These are phyloP conservation scores for Drosophila mojavensis DNA, from an alignment of 1,140 invertebrate genomes.

Conservation along the genomic window DNA sequence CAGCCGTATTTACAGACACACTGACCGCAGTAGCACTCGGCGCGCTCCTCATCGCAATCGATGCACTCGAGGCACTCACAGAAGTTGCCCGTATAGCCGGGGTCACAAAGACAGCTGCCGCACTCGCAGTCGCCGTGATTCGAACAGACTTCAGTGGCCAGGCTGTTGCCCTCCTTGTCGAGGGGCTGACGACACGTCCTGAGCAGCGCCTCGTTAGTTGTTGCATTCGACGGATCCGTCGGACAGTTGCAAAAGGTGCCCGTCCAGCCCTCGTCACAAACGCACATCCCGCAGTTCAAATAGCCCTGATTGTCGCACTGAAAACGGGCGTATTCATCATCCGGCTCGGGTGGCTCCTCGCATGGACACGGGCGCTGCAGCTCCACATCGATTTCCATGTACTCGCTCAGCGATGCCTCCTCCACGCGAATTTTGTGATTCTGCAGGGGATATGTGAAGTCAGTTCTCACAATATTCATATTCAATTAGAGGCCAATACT, in stretches of 20 bases:
- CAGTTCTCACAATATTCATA: neutral
- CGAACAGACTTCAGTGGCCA: slow-evolving; percentile 50
- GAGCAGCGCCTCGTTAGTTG: slow-evolving; percentile 83
- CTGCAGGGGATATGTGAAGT: slow-evolving; percentile 8
- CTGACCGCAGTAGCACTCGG: slow-evolving; percentile 90
- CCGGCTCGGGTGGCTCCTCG: slow-evolving; percentile 42
- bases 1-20: slow-evolving; percentile 91
- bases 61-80: slow-evolving; percentile 85
- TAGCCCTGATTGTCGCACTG: slow-evolving; percentile 83
- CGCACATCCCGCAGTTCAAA: slow-evolving; percentile 86
- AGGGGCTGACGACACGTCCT: slow-evolving; percentile 77
- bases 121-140: slow-evolving; percentile 85
- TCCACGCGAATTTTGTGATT: slow-evolving; percentile 68
- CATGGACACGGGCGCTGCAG: slow-evolving; percentile 78
- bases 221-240: slow-evolving; percentile 82
- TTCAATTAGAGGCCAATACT: slow-evolving; percentile 4
- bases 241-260: slow-evolving; percentile 85
- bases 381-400: slow-evolving; percentile 78
- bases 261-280: slow-evolving; percentile 86
- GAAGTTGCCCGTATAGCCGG: slow-evolving; percentile 84
- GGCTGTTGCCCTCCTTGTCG: slow-evolving; percentile 57
- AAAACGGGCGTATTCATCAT: slow-evolving; percentile 50
- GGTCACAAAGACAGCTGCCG: slow-evolving; percentile 85
- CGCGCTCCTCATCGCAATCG: slow-evolving; percentile 85
- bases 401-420: slow-evolving; percentile 81